These are phyloP conservation scores for Ceratitis capitata DNA, from an alignment of 1,140 invertebrate genomes.

Conservation along the genomic window DNA sequence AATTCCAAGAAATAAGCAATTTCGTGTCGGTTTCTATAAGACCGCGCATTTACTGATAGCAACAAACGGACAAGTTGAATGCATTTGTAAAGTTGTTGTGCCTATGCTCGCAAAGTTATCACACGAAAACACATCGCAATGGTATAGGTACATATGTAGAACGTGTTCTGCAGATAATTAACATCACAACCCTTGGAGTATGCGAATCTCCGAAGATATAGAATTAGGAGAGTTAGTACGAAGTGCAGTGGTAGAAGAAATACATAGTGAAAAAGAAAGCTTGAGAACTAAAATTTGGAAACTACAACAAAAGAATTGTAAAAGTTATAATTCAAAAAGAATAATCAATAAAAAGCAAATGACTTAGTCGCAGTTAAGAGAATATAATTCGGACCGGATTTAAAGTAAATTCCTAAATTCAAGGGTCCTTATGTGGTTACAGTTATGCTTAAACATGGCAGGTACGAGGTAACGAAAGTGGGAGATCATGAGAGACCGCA, in stretches of 20 bases:
- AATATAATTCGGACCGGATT: neutral
- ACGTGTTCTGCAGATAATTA: slow-evolving; percentile 52
- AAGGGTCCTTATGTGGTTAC: neutral
- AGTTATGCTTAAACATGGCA: too few species aligned
- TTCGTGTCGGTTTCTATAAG: too few species aligned
- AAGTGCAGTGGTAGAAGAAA: too few species aligned
- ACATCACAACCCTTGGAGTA: slow-evolving; percentile 56
- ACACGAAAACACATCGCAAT: slow-evolving; percentile 33
- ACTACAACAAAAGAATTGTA: neutral
- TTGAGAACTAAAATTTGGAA: too few species aligned
- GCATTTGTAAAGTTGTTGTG: slow-evolving; percentile 54
- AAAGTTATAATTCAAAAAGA: neutral
- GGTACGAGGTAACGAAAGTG: slow-evolving; percentile 43
- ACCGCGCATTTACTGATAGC: slow-evolving; percentile 40
- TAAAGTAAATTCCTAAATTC: neutral
- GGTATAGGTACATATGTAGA: slow-evolving; percentile 37
- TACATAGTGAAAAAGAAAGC: too few species aligned
- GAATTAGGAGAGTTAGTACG: slow-evolving; percentile 54
- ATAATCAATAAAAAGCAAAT: neutral
- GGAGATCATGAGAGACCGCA: slow-evolving; percentile 50
- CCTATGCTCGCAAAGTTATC: slow-evolving; percentile 51
- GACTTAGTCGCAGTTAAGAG: neutral
- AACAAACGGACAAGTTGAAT: slow-evolving; percentile 57
- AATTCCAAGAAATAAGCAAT: too few species aligned
- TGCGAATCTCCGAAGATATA: slow-evolving; percentile 51